Evolutionary conservation across 2,797 vertebrate genomes (phyloP), one percentile per base, ranked within the genome.

Genomic region (Artibeus jamaicensis): DNA sequence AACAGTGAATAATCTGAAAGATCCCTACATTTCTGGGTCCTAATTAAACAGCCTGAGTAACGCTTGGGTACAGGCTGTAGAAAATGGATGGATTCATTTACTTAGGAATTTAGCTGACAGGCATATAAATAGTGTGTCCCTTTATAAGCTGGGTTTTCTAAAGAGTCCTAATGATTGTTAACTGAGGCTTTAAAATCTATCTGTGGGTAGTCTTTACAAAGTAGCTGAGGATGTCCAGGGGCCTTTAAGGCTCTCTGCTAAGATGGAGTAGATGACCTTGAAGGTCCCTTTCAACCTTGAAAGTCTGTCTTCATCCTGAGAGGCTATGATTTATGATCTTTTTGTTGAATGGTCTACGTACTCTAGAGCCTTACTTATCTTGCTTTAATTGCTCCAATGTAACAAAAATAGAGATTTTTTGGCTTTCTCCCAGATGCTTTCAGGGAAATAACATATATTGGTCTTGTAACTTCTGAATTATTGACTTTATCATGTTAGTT

Each of bases 1-100:
- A 78, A 92, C n/a, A 89, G 53, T 96, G 71, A 95, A 68, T 92
- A 96, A 91, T 81, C 76, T 5, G 46, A 85, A 96, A 92, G 59
- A 93, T 92, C 22, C 73, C 39, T 85, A 24, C 77, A 70, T 67
- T 86, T 97, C 53, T 76, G 95, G 83, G 95, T 92, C 39, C 62
- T 91, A 97, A 95, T 91, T 96, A 95, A 93, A 84, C 4, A 67
- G 74, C 86, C 88, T 76, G 7, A 76, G 73, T 59, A 96, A 77
- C 0, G 10, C 89, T 96, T 97, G 92, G 76, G 42, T 65, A 84
- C 94, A 78, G 48, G 19, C 48, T 95, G 18, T 48, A 89, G 46
- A 97, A 97, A 97, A 97, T 42, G 65, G 91, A 97, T 86, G 79
- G 94, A 96, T 84, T 97, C 92, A 94, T 86, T 94, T 96, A 59